Evolutionary conservation across 2,113 vertebrate species (phyloP).

Genomic region (Tyrannus savana): DNA sequence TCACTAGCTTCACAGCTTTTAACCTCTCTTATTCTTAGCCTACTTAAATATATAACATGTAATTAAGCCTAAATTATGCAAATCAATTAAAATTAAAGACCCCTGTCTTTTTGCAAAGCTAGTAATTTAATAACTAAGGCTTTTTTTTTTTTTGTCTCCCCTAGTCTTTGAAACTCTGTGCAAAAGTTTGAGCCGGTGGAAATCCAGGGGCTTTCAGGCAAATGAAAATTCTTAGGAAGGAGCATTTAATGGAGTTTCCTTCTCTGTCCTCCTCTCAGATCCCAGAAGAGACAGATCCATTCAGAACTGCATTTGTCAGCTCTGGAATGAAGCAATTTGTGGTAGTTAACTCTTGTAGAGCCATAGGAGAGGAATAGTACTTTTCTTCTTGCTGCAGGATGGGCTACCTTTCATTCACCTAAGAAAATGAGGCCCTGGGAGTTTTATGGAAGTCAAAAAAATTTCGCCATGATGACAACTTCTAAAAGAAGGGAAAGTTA

Average conservation of each 20-base stretch:
- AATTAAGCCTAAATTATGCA: background rate
- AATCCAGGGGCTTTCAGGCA: background rate
- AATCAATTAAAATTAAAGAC: background rate
- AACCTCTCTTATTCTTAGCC: background rate
- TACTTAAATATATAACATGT: background rate
- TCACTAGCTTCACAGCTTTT: background rate
- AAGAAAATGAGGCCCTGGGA: background rate
- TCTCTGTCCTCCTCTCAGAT: background rate
- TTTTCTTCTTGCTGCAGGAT: background rate
- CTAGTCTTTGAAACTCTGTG: background rate
- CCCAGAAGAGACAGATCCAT: background rate
- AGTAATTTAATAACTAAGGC: background rate
- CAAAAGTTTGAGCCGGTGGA: background rate
- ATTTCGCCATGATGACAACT: background rate
- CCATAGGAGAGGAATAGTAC: background rate
- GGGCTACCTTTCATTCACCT: background rate
- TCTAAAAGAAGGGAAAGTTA: background rate
- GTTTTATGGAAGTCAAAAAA: background rate
- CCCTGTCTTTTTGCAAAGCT: background rate
- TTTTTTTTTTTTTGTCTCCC: background rate
- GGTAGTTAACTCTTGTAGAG: background rate
- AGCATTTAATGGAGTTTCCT: background rate
- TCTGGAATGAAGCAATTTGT: background rate
- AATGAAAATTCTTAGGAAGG: background rate
- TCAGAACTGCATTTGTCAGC: background rate